phyloP scores from a whole-genome alignment of 1,140 invertebrate genomes.

The Eueides isabella region DNA sequence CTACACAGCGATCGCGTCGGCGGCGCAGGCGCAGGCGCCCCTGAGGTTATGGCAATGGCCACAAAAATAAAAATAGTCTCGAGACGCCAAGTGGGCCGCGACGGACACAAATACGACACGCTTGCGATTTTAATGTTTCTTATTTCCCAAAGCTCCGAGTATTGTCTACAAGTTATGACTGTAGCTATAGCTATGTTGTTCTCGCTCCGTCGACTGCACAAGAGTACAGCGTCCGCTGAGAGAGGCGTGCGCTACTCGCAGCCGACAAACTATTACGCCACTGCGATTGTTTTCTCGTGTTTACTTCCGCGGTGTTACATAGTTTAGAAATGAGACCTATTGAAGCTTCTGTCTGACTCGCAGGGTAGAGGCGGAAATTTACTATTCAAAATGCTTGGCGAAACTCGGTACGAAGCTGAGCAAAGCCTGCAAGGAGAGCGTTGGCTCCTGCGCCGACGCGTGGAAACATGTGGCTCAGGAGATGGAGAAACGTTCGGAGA shows the following conservation, averaged over 20 bases:
- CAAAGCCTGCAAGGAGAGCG: slow-evolving; percentile 90
- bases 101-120: slow-evolving; percentile 47
- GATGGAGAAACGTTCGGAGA: slow-evolving; percentile 94
- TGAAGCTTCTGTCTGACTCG: not conserved
- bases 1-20: no score
- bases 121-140: slow-evolving; percentile 36
- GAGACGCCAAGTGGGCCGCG: slow-evolving; percentile 62
- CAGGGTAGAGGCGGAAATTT: slow-evolving; percentile 94
- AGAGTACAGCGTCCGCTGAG: no score
- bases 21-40: not conserved
- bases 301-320: slow-evolving; percentile 4
- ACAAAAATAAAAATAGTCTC: slow-evolving; percentile 63
- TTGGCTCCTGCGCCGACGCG: slow-evolving; percentile 92
- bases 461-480: slow-evolving; percentile 95
- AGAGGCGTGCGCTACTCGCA: slow-evolving; percentile 36
- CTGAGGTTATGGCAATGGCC: slow-evolving; percentile 55
- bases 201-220: no score
- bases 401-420: slow-evolving; percentile 93
- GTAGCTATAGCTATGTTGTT: no score
- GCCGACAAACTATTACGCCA: slow-evolving; percentile 6
- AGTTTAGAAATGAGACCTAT: not conserved
- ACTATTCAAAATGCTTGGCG: slow-evolving; percentile 94
- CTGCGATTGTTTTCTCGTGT: not conserved
- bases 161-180: no score
- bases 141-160: slow-evolving; percentile 27